phyloP scores from a whole-genome alignment of 2,888 invertebrate genomes.

The Molanna angustata region DNA sequence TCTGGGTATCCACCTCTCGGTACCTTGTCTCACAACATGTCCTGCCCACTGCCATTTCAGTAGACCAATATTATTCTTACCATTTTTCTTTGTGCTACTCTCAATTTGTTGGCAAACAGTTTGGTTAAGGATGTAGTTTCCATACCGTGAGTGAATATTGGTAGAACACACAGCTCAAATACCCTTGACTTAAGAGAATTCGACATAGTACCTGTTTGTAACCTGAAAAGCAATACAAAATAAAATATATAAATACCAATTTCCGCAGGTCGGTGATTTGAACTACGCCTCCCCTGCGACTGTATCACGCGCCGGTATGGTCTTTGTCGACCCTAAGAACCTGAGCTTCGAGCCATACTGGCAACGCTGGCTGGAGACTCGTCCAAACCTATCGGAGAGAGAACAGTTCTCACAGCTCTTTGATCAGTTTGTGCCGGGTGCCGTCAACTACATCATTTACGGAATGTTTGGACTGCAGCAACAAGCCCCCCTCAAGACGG shows the following conservation, averaged over 20 bases:
- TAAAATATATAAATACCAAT: slow-evolving; percentile 9
- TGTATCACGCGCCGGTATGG: slow-evolving; percentile 91
- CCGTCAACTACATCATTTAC: slow-evolving; percentile 70
- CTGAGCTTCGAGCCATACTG: slow-evolving; percentile 84
- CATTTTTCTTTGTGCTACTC: neutral
- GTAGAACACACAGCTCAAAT: too few relatives aligned
- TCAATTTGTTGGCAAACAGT: too few relatives aligned
- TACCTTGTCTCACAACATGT: too few relatives aligned
- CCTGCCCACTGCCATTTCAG: too few relatives aligned
- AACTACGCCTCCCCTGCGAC: slow-evolving; percentile 91
- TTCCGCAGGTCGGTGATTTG: slow-evolving; percentile 82
- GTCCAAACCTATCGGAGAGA: slow-evolving; percentile 53
- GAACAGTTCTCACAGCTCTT: slow-evolving; percentile 59
- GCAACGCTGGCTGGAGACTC: slow-evolving; percentile 72
- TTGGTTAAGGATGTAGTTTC: too few relatives aligned
- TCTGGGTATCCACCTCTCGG: too few relatives aligned
- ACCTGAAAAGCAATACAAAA: too few relatives aligned
- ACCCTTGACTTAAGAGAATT: too few relatives aligned
- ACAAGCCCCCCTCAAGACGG: slow-evolving; percentile 71
- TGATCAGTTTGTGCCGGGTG: slow-evolving; percentile 71
- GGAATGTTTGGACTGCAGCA: slow-evolving; percentile 72
- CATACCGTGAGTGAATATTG: too few relatives aligned
- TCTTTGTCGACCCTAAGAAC: slow-evolving; percentile 90
- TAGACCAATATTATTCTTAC: neutral
- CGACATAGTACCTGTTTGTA: too few relatives aligned